Evolutionary conservation across 2,888 invertebrate genomes (phyloP).

Genomic region (Malthinus flaveolus): DNA sequence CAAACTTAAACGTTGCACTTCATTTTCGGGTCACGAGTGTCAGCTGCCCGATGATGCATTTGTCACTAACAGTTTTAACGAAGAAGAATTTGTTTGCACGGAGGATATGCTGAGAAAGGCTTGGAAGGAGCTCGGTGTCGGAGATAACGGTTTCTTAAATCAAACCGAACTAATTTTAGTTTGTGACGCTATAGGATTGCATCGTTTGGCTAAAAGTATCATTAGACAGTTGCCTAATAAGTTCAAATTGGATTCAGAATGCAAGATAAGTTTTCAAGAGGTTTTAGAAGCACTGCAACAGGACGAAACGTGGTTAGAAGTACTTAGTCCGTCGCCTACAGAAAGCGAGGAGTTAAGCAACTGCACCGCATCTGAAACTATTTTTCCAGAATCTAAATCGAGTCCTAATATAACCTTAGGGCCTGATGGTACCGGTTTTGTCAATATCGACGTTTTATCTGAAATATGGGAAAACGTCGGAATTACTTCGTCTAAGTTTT

Average conservation of each 20-base stretch:
- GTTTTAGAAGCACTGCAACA: conserved; percentile 65
- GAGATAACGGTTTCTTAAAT: conserved; percentile 64
- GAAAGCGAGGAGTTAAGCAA: conserved; percentile 19
- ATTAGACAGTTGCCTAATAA: conserved; percentile 67
- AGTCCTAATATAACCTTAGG: conserved; percentile 52
- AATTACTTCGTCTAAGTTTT: conserved; percentile 64
- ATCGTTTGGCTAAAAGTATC: conserved; percentile 66
- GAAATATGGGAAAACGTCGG: conserved; percentile 76
- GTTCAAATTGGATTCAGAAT: conserved; percentile 65
- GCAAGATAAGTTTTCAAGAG: conserved; percentile 67
- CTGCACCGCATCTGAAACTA: conserved; percentile 45
- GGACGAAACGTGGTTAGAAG: conserved; percentile 54
- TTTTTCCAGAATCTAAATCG: conserved; percentile 47
- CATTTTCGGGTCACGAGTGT: conserved; percentile 55
- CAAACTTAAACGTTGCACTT: conserved; percentile 61
- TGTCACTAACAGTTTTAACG: conserved; percentile 51
- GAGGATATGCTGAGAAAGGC: conserved; percentile 66
- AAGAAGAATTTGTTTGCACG: conserved; percentile 51
- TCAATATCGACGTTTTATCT: conserved; percentile 59
- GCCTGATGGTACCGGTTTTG: conserved; percentile 45
- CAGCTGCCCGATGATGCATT: conserved; percentile 50
- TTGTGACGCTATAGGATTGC: conserved; percentile 69
- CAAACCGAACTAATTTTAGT: conserved; percentile 65
- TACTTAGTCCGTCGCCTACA: conserved; percentile 37
- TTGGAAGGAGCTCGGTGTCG: conserved; percentile 65